Conservation (phyloP, 2,113 vertebrate species). For the Speoplatyrhinus poulsoni region DNA sequence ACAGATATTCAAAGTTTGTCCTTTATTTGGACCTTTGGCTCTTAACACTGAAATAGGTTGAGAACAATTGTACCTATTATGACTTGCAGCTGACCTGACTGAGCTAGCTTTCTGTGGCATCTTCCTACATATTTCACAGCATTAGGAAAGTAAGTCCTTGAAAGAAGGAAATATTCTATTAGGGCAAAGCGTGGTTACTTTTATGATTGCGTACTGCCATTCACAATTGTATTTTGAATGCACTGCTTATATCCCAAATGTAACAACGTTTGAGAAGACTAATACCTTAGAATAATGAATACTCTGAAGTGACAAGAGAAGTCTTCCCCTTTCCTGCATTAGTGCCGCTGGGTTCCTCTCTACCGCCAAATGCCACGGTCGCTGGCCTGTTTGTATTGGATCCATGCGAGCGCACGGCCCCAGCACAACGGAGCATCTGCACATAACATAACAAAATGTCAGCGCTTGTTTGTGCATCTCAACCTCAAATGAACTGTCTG, state of each 20-base stretch:
- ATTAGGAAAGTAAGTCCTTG: conserved; percentile 39
- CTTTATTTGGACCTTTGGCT: conserved; percentile 1
- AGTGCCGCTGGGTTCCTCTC: too few species aligned
- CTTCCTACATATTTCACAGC: conserved; percentile 65
- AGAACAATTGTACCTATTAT: conserved; percentile 28
- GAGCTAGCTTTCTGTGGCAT: conserved; percentile 22
- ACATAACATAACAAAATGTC: background rate
- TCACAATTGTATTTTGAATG: conserved; percentile 12
- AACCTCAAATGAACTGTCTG: background rate
- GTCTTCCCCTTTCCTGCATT: background rate
- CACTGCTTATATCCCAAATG: conserved; percentile 21
- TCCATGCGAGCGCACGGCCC: too few species aligned
- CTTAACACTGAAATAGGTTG: conserved; percentile 16
- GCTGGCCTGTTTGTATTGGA: too few species aligned
- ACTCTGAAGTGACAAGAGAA: conserved; percentile 35
- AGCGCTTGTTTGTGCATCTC: background rate
- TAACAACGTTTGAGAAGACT: conserved; percentile 29
- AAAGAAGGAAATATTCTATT: background rate
- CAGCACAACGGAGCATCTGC: conserved; percentile 30
- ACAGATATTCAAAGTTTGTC: conserved; percentile 32
- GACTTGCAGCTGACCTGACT: conserved; percentile 31
- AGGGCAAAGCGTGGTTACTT: background rate
- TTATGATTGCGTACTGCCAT: conserved; percentile 9
- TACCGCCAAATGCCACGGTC: too few species aligned
- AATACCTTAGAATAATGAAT: conserved; percentile 25